Evolutionary conservation across 2,888 invertebrate genomes (phyloP), one percentile per base, ranked within the genome.

Genomic region (Trichacis sp.): DNA sequence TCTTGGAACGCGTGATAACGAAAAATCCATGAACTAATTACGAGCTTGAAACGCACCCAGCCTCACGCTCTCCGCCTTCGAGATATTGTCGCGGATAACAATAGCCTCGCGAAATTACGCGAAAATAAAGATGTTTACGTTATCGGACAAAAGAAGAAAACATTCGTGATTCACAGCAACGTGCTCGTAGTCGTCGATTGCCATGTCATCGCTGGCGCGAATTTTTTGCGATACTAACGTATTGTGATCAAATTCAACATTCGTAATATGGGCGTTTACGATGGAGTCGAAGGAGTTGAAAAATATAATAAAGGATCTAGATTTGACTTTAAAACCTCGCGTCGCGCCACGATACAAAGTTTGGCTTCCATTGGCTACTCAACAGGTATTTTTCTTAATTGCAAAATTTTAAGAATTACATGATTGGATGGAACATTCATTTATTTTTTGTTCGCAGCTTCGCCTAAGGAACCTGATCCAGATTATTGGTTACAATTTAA

Each of bases 281-380:
- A 82, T 83, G 82, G 82, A 82, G 74, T 69, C 74, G 62, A 72
- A 75, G 64, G 77, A 75, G 55, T 70, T 64, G 58, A 77, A 73
- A 74, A 76, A 77, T 70, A 76, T 81, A 61, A 77, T 84, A 75
- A 81, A 73, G 69, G 84, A 84, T 69, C 76, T 81, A 56, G 83
- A 84, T 67, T 76, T 83, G 58, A 83, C 82, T 38, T 69, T 83
- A 42, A 84, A 84, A 66, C 81, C 83, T 24, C 81, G 81, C n/a
- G 76, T 76, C 30, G 80, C 82, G 40, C 91, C 92, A 47, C 88
- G 93, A 75, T 91, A 92, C 83, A 90, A 92, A 78, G 89, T 91
- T 85, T 93, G 93, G 93, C 88, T 91, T 64, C 94, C 94, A 48
- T 86, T 95, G 66, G 89, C 91, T 46, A 93, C 94, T 14, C 95